Conservation (phyloP, 2,113 vertebrate genomes). For the Tragelaphus strepsiceros region DNA sequence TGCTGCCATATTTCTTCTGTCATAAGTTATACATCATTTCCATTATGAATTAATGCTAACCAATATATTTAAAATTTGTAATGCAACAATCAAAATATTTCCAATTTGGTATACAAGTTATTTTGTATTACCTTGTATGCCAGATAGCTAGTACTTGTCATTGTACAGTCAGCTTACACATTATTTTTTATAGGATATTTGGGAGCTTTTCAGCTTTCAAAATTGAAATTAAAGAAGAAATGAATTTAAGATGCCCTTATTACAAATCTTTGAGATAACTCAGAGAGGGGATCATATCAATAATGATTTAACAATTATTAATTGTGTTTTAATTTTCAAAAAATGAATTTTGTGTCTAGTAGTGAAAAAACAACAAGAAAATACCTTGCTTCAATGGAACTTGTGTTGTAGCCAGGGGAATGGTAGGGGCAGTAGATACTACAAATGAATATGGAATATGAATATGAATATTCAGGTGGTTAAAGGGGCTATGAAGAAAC, state of each 20-base stretch:
- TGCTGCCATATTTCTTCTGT: background rate
- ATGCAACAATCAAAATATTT: background rate
- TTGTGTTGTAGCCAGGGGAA: background rate
- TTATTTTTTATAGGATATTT: background rate
- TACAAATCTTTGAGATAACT: background rate
- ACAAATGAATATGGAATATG: background rate
- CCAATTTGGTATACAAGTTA: background rate
- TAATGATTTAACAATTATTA: background rate
- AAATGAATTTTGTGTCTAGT: background rate
- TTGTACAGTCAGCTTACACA: background rate
- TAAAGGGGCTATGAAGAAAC: background rate
- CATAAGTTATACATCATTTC: background rate
- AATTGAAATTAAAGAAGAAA: background rate
- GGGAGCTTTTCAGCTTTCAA: background rate
- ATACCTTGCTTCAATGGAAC: fast-evolving
- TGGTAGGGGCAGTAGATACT: background rate
- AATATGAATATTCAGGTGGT: background rate
- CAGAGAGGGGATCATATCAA: too few relatives aligned
- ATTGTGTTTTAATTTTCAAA: background rate
- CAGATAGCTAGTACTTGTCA: background rate
- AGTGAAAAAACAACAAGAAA: background rate
- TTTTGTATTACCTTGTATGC: too few relatives aligned
- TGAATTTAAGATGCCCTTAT: background rate
- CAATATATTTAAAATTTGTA: background rate
- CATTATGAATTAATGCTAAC: background rate